Percentiles rank a stretch among this genome's conserved stretches.
Evolutionary conservation across 2,113 vertebrate species (phyloP).

Genomic region (rabbit (Oryctolagus cuniculus)): DNA sequence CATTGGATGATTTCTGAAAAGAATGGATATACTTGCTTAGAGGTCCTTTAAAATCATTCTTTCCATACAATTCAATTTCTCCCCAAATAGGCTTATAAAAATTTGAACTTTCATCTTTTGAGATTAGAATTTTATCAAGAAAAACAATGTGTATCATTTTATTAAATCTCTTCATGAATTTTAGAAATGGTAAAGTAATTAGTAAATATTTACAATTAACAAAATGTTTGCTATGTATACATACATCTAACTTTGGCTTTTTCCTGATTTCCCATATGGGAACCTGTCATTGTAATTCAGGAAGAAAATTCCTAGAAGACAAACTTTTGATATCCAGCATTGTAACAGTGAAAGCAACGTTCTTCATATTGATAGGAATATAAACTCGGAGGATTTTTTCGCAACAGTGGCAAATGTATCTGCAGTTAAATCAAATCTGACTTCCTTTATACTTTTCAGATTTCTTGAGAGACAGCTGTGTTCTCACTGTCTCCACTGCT

Average conservation of each 20-base stretch:
- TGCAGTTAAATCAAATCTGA: background rate
- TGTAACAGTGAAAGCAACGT: background rate
- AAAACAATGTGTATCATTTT: slow-evolving; percentile 69
- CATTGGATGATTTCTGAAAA: slow-evolving; percentile 81
- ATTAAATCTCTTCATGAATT: slow-evolving; percentile 74
- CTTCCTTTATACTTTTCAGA: background rate
- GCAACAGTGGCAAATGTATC: background rate
- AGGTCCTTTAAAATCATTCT: slow-evolving; percentile 84
- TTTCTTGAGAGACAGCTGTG: background rate
- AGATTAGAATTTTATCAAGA: slow-evolving; percentile 78
- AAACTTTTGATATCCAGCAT: background rate
- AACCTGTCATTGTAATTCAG: slow-evolving; percentile 40
- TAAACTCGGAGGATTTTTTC: background rate
- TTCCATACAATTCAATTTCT: slow-evolving; percentile 83
- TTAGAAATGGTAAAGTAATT: slow-evolving; percentile 79
- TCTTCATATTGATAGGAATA: background rate
- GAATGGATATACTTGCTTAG: slow-evolving; percentile 85
- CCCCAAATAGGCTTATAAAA: slow-evolving; percentile 82
- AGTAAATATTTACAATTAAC: slow-evolving; percentile 79
- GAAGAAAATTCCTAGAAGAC: slow-evolving; percentile 22
- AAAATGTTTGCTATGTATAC: slow-evolving; percentile 35
- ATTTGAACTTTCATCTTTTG: slow-evolving; percentile 78
- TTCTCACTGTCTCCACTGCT: background rate
- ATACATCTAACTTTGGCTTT: background rate
- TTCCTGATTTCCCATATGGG: background rate